These are phyloP conservation scores for Rhinophrynus dorsalis DNA, from an alignment of 2,797 vertebrate genomes.

Conservation along the genomic window DNA sequence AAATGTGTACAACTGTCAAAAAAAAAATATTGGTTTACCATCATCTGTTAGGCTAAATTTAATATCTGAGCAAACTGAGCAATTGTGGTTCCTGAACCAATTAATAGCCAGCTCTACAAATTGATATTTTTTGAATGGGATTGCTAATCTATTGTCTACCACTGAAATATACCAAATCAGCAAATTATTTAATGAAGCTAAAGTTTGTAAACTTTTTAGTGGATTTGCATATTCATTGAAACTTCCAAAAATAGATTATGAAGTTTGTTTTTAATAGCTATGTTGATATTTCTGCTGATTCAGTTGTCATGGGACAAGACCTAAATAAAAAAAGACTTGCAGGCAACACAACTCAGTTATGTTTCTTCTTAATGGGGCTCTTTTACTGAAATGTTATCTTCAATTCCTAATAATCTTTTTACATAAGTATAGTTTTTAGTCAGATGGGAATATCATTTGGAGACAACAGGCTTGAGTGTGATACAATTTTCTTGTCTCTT, in stretches of 20 bases:
- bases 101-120: too few relatives aligned
- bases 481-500: slow-evolving; percentile 37
- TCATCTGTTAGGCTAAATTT: too few relatives aligned
- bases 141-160: background rate
- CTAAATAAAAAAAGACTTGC: slow-evolving; percentile 7
- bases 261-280: slow-evolving; percentile 27
- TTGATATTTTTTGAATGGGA: too few relatives aligned
- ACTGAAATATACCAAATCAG: background rate
- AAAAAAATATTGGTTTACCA: too few relatives aligned
- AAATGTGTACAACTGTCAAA: too few relatives aligned
- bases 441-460: slow-evolving; percentile 29
- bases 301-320: slow-evolving; percentile 22
- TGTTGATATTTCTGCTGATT: slow-evolving; percentile 34
- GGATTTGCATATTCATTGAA: slow-evolving; percentile 2
- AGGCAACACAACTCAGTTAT: slow-evolving; percentile 10
- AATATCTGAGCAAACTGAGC: too few relatives aligned
- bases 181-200: background rate
- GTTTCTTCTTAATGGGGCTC: slow-evolving; percentile 19
- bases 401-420: slow-evolving; percentile 38
- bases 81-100: too few relatives aligned
- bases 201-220: background rate
- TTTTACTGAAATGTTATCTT: slow-evolving; percentile 14
- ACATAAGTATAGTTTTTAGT: slow-evolving; percentile 15
- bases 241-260: slow-evolving; percentile 25
- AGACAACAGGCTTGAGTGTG: slow-evolving; percentile 6